A percentile compares a stretch with the other conserved stretches of the same genome.
Conservation (phyloP, 2,797 vertebrate genomes). For the Hippocampus kuda region DNA sequence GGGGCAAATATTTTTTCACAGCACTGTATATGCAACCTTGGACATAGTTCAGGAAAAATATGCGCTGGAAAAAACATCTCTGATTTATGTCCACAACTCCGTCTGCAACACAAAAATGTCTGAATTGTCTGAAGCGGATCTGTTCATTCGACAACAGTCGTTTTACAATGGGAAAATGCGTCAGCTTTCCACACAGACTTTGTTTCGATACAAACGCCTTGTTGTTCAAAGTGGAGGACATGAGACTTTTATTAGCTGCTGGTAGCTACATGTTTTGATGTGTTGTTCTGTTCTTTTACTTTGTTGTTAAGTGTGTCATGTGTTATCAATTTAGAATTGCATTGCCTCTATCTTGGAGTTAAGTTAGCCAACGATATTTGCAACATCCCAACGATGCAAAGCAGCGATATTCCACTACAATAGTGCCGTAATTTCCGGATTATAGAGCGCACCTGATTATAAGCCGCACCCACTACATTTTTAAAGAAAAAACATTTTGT, state of each 20-base stretch:
- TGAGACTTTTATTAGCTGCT: neutral
- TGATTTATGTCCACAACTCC: slow-evolving; percentile 27
- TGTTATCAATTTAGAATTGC: neutral
- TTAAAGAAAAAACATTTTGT: no score
- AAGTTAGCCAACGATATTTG: neutral
- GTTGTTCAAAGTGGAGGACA: neutral
- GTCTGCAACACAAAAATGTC: slow-evolving; percentile 7
- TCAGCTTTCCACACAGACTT: neutral
- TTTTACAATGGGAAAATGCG: slow-evolving; percentile 6
- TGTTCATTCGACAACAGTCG: neutral
- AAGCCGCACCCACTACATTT: no score
- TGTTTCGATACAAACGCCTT: slow-evolving; percentile 2
- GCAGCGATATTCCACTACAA: no score
- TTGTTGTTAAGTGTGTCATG: neutral
- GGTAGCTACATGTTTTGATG: neutral
- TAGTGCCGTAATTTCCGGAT: no score
- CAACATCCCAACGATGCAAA: neutral
- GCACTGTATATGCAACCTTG: slow-evolving; percentile 19
- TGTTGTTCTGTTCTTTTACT: neutral
- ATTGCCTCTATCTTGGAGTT: neutral
- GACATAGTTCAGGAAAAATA: slow-evolving; percentile 37
- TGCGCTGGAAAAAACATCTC: slow-evolving; percentile 26
- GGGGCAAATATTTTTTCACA: no score
- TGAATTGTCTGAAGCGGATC: neutral
- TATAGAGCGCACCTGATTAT: no score